Base-by-base conservation (phyloP, 2,888 invertebrate species). In the Empis stercorea region DNA sequence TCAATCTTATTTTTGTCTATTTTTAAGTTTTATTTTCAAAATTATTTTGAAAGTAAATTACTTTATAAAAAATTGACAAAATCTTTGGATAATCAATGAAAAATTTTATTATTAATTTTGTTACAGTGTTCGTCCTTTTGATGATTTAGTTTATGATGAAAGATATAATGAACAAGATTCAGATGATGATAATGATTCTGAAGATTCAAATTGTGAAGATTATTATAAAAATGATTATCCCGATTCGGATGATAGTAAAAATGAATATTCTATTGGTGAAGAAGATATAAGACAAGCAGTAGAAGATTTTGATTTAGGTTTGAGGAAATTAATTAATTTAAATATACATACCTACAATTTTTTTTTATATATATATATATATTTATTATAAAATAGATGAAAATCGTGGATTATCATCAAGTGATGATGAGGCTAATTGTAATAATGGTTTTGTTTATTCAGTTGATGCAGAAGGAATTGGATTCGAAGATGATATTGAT, bases 161-260 rank as follows among this genome's bases (percentile, higher is more conserved):
- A 57, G 58, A 47, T 62, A 57, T 14, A 52, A 55, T 48, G 64
- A 64, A 37, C 53, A 58, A 13, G 51, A 55, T 38, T 64, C 63
- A 37, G 55, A 56, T 7, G 56, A 56, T 2, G 66, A 67, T 43
- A 72, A 73, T 48, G 79, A 79, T 56, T 75, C 75, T 23, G 78
- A 78, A 53, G 85, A 86, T 62, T 87, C 87, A 0, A 87, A 87
- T 70, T 80, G 81, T 52, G 87, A 87, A 64, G 79, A 80, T 56
- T 78, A 85, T 61, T 81, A 79, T 75, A 72, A 76, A 51, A 87
- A 87, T 59, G 86, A 87, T 45, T 87, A 87, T 63, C 87, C 87
- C 1, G 82, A 83, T 58, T 42, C 16, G 1, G 42, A 42, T 11
- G 54, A 30, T 11, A 54, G 41, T 51, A 67, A 73, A 54, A 62